Percentiles rank a stretch among this genome's conserved stretches.
phyloP scores from a whole-genome alignment of 2,888 invertebrate species.

The Lepidochrysops patricia region DNA sequence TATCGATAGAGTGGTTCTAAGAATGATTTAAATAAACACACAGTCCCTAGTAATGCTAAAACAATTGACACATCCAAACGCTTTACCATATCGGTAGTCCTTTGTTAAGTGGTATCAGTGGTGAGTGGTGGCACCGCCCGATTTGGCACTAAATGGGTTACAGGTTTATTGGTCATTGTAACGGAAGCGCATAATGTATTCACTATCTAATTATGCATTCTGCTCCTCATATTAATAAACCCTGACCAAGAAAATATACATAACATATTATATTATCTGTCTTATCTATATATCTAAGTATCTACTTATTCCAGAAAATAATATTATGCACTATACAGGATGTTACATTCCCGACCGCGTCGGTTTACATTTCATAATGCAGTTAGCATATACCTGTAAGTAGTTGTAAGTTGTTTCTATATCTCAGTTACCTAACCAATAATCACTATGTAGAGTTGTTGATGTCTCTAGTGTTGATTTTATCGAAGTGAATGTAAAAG shows the following conservation, averaged over 20 bases:
- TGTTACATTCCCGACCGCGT: too few species aligned
- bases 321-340: too few species aligned
- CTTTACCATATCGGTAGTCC: conserved; percentile 23
- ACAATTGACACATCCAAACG: conserved; percentile 34
- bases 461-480: too few species aligned
- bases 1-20: background rate
- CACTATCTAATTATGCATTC: conserved; percentile 26
- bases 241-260: too few species aligned
- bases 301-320: too few species aligned
- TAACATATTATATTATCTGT: too few species aligned
- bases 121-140: conserved; percentile 31
- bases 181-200: conserved; percentile 53
- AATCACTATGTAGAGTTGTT: too few species aligned
- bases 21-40: background rate
- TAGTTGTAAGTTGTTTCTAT: background rate
- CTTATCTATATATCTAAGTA: too few species aligned
- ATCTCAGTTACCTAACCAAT: too few species aligned
- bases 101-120: conserved; percentile 27
- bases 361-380: too few species aligned
- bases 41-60: background rate
- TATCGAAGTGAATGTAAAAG: too few species aligned
- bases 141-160: conserved; percentile 37
- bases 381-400: background rate
- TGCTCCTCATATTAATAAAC: background rate
- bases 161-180: conserved; percentile 45